Base-by-base conservation (phyloP, 2,113 vertebrate species). In the Platichthys stellatus region DNA sequence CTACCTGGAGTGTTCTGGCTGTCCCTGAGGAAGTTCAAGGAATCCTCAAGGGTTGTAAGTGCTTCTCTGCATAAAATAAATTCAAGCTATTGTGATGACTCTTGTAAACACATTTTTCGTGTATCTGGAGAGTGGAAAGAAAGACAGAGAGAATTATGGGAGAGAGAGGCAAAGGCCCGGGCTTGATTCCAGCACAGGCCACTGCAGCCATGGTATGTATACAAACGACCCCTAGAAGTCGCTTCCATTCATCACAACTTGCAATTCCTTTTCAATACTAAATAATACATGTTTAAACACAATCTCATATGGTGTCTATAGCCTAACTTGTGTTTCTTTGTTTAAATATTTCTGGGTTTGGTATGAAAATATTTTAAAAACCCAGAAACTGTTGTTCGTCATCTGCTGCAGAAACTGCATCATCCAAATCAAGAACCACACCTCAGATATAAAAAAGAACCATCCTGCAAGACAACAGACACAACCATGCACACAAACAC, bases 371-470 rank as follows among this genome's bases (percentile, higher is more conserved):
- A 49, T 49, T 49, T 49, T 5, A 49, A 15, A 49, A 49, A 49
- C 13, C 18, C 51, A 59, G 5, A 35, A 14, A 35, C 5, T 35
- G 40, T 23, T 43, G 49, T 51, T 82, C 43, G 73, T 82, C 67
- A 81, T 85, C 66, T 87, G 69, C 76, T 84, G 64, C 63, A 47
- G 72, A 70, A 82, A 80, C 58, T 28, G 67, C 68, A 85, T 76
- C 69, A 24, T 72, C 75, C 35, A 74, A 78, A 76, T 59, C 51
- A 51, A 75, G 26, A 70, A 21, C 69, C 62, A 69, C 58, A 85
- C 76, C 75, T 86, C 58, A 14, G 47, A 81, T 60, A 84, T 81
- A 68, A 78, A 63, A 51, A 81, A 69, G 65, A 60, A 62, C 61
- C 60, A 64, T 80, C 70, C 77, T 75, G 40, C 62, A 58, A 77